Conservation (phyloP, 2,888 invertebrate species). For the Lasioglossum calceatum region DNA sequence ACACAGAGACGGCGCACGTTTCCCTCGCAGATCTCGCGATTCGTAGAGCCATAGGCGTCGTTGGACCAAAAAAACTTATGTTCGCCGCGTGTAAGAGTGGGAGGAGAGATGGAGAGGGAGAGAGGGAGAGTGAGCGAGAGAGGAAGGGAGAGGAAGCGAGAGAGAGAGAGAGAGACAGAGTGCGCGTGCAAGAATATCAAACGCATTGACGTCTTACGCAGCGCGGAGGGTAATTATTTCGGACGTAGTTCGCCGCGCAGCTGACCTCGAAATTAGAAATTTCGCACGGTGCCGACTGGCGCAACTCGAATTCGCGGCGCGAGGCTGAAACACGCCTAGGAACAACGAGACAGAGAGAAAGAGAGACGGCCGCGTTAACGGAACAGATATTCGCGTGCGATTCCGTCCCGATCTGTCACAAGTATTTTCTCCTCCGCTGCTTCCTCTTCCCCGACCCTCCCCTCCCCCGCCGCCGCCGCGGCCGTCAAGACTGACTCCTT, state of each 20-base stretch:
- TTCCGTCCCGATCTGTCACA: conserved; percentile 44
- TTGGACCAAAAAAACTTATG: conserved; percentile 68
- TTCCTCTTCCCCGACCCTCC: background rate
- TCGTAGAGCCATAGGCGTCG: conserved; percentile 70
- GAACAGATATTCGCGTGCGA: conserved; percentile 42
- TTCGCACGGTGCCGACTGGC: conserved; percentile 51
- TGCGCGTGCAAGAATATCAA: conserved; percentile 60
- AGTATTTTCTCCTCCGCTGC: conserved; percentile 23
- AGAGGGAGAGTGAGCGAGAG: conserved; percentile 52
- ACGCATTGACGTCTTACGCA: conserved; percentile 77
- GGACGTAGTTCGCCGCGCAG: conserved; percentile 58
- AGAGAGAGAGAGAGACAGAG: conserved; percentile 43
- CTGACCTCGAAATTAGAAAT: conserved; percentile 72
- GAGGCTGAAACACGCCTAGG: background rate
- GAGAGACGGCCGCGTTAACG: conserved; percentile 9
- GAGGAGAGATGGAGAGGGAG: conserved; percentile 42
- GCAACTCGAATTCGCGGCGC: conserved; percentile 56
- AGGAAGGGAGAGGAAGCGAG: conserved; percentile 43
- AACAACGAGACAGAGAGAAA: background rate
- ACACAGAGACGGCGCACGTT: conserved; percentile 70
- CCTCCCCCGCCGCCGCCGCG: background rate
- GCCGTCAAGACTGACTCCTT: background rate
- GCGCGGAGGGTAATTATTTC: conserved; percentile 73
- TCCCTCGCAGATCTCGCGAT: conserved; percentile 76
- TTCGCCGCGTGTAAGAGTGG: conserved; percentile 44